phyloP scores from a whole-genome alignment of 2,113 vertebrate species.

The Acrocephalus kingi region DNA sequence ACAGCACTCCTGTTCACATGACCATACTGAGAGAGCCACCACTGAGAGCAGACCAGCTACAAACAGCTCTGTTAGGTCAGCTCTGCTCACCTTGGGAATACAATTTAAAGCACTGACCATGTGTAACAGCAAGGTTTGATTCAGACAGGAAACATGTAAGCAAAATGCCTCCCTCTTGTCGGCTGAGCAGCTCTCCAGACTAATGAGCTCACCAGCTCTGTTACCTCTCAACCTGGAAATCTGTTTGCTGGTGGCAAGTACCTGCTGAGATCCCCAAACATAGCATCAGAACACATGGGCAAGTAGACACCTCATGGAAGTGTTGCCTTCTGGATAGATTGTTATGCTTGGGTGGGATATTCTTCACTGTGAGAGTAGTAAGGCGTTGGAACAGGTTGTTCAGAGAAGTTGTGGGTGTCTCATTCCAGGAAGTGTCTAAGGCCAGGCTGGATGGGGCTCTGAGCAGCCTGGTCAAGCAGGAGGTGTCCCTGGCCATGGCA shows the following conservation, averaged over 20 bases:
- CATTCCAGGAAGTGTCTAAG: not conserved
- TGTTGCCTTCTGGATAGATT: not conserved
- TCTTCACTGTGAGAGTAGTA: not conserved
- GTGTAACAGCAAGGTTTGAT: not conserved
- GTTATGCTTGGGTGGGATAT: no score
- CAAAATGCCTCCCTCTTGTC: not conserved
- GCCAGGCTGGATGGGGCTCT: not conserved
- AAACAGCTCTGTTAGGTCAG: not conserved
- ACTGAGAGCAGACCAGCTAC: not conserved
- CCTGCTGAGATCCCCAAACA: not conserved
- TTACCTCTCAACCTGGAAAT: not conserved
- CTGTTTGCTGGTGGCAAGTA: not conserved
- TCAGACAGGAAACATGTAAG: not conserved
- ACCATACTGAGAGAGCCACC: not conserved
- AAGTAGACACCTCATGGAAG: not conserved
- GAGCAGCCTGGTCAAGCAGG: not conserved
- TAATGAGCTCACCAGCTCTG: not conserved
- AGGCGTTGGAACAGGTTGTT: accelerated
- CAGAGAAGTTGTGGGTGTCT: no score
- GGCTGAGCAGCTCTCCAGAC: not conserved
- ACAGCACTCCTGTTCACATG: accelerated
- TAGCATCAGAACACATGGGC: not conserved
- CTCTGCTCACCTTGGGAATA: not conserved
- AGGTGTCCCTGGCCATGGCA: not conserved
- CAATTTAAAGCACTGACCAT: not conserved